Base-by-base conservation (phyloP, 2,113 vertebrate genomes). In the Phalacrocorax pelagicus region DNA sequence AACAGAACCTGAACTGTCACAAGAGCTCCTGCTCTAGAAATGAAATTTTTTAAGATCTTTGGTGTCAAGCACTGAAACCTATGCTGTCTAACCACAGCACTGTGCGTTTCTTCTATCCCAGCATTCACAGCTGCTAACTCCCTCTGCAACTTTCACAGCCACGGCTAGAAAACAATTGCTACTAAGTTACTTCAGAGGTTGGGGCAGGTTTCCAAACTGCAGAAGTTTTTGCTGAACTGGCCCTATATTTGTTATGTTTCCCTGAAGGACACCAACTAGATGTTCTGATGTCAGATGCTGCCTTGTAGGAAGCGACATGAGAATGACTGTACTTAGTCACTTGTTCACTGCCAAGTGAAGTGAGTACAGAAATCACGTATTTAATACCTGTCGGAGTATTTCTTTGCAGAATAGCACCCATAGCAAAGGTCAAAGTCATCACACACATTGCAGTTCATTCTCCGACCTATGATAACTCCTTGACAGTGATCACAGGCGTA, bases 391-490 rank as follows among this genome's bases (percentile, higher is more conserved):
- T 99, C 99, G 2, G 99, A 99, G 77, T 99, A 99, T 46, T 99
- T 99, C 98, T 99, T 99, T 34, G 99, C 98, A 27, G 99, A 98
- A 89, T 99, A 99, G 96, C 99, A 99, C 42, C 99, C 99, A 22
- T 99, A 99, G 98, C 99, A 99, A 86, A 99, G 98, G 95, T 99
- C 99, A 78, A 99, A 99, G 98, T 99, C 99, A 73, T 99, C 99
- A 22, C 99, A 99, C 27, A 99, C 99, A 1, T 99, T 99, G 95
- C 99, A 99, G 96, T 99, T 99, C 97, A 99, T 99, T 72, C 99
- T 98, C 88, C 99, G 99, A 95, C 99, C 99, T 29, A 99, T 99
- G 81, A 99, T 99, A 86, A 99, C 98, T n/a, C 99, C 99, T 93
- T 99, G 99, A 94, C 99, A 99, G 92, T 99, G 99, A 96, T 99